Evolutionary conservation across 1,140 invertebrate species (phyloP).

Genomic region (Aphelinus atriplicis): DNA sequence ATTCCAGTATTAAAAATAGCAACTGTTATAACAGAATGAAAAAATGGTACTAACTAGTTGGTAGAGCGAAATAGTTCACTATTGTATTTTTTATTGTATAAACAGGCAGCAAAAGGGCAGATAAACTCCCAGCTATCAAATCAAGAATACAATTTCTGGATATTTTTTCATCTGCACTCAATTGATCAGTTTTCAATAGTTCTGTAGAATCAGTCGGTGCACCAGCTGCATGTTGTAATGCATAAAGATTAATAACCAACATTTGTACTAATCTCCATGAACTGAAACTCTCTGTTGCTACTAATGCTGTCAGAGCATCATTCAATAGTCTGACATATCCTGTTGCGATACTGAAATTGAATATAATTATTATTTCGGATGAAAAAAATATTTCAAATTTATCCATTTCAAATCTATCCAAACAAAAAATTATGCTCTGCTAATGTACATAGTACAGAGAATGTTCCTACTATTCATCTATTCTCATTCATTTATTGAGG

Average conservation of each 20-base stretch:
- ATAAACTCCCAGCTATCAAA: conserved; percentile 74
- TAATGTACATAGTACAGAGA: no score
- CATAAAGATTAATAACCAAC: conserved; percentile 79
- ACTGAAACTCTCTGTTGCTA: conserved; percentile 81
- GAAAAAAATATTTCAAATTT: conserved; percentile 11
- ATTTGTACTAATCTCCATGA: conserved; percentile 80
- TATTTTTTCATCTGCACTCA: conserved; percentile 68
- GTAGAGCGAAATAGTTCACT: conserved; percentile 76
- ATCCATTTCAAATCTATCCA: background rate
- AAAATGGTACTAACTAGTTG: conserved; percentile 68
- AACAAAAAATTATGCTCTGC: no score
- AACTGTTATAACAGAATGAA: background rate
- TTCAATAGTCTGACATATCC: conserved; percentile 72
- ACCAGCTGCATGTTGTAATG: conserved; percentile 72
- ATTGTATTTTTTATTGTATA: conserved; percentile 73
- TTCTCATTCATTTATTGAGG: no score
- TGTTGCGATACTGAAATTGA: conserved; percentile 57
- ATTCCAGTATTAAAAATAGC: background rate
- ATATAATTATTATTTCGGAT: background rate
- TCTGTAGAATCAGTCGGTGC: conserved; percentile 47
- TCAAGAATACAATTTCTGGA: conserved; percentile 72
- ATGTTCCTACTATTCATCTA: no score
- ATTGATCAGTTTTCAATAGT: conserved; percentile 56
- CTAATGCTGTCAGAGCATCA: conserved; percentile 76
- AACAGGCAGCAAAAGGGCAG: conserved; percentile 77